phyloP scores from a whole-genome alignment of 2,797 vertebrate genomes.

The Notolepis coatsorum region DNA sequence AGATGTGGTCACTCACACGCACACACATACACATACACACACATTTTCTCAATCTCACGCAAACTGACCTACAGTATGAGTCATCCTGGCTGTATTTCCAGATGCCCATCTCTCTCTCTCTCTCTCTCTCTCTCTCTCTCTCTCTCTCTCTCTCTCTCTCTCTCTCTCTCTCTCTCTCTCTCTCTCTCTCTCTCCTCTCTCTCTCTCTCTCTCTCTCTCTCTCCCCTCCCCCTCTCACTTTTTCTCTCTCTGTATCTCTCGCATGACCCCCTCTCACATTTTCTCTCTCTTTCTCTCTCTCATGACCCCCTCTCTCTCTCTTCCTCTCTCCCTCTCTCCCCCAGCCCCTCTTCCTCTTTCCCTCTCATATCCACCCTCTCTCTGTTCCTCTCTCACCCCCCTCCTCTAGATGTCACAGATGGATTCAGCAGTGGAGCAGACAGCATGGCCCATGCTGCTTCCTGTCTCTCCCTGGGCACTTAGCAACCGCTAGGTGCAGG shows the following conservation, averaged over 20 bases:
- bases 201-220: not conserved
- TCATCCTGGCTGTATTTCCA: constrained; percentile 64
- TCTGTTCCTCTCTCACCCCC: not conserved
- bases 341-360: not conserved
- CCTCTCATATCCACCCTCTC: not conserved
- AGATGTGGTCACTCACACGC: constrained; percentile 23
- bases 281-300: no score
- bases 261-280: no score
- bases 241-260: not conserved
- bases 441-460: constrained; percentile 66
- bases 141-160: not conserved
- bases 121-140: not conserved
- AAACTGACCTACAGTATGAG: constrained; percentile 78
- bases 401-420: constrained; percentile 59
- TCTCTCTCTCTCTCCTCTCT: not conserved
- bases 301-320: not conserved
- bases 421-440: constrained; percentile 57
- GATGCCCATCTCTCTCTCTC: constrained; percentile 4
- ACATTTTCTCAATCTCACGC: constrained; percentile 31
- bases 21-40: constrained; percentile 6
- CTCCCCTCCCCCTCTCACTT: no score
- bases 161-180: not conserved
- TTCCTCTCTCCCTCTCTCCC: not conserved
- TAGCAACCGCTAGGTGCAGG: constrained; percentile 63
- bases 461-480: constrained; percentile 72